Evolutionary conservation across 1,140 invertebrate genomes (phyloP).

Genomic region (Acromyrmex charruanus): DNA sequence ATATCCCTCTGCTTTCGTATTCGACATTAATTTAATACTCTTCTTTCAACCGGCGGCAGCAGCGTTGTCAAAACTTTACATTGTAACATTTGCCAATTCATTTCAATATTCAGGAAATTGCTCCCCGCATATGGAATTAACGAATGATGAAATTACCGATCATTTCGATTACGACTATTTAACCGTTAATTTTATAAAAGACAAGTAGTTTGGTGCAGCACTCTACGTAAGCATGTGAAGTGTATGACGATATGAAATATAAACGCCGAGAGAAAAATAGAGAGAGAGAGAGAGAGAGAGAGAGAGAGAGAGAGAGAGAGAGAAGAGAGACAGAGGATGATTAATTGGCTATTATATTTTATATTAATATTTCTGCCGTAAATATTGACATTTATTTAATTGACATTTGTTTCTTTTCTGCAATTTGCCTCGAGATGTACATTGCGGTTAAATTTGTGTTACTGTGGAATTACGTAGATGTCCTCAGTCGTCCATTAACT

Average conservation of each 20-base stretch:
- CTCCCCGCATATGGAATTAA: conserved; percentile 21
- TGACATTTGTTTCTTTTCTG: not conserved
- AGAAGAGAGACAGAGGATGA: not conserved
- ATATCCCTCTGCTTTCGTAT: conserved; percentile 44
- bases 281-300: no score
- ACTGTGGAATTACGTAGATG: not conserved
- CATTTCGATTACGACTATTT: conserved; percentile 34
- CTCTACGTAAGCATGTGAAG: not conserved
- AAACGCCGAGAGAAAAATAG: not conserved
- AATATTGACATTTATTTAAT: not conserved
- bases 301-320: not conserved
- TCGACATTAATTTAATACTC: conserved; percentile 64
- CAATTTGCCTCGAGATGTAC: not conserved
- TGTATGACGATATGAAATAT: conserved; percentile 8
- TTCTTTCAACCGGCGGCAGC: not conserved
- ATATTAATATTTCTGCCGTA: not conserved
- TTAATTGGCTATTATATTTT: conserved; percentile 22
- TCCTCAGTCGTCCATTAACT: conserved; percentile 43
- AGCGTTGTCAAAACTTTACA: conserved; percentile 57
- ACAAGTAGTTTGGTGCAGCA: not conserved
- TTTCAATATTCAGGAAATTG: conserved; percentile 50
- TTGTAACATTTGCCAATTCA: conserved; percentile 32
- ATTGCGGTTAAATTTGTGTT: not conserved
- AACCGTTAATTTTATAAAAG: conserved; percentile 22
- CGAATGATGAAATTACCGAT: conserved; percentile 42